Percentiles rank a stretch among this genome's conserved stretches.
These are phyloP conservation scores for Chondrilla cf. caribensis DNA, from an alignment of 37 sponge, comb jelly and placozoan species.

Conservation along the genomic window DNA sequence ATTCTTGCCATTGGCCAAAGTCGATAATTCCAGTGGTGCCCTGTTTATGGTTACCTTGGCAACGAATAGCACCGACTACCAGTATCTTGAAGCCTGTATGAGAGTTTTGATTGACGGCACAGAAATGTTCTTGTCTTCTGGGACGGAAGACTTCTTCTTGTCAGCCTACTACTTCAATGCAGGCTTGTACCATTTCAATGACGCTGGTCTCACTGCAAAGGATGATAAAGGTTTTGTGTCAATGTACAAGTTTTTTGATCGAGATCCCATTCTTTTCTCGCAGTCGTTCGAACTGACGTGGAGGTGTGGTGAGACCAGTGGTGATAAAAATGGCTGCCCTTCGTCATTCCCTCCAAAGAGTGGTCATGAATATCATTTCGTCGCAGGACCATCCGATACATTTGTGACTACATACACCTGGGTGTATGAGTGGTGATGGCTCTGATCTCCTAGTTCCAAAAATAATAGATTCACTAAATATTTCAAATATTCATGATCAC, in stretches of 20 bases:
- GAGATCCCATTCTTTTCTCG: slow-evolving; percentile 72
- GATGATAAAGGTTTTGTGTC: slow-evolving; percentile 43
- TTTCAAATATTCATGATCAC: background rate
- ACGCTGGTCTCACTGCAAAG: slow-evolving; percentile 55
- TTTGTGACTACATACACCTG: slow-evolving; percentile 64
- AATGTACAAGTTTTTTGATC: slow-evolving; percentile 83
- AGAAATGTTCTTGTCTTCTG: slow-evolving; percentile 65
- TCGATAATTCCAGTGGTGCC: slow-evolving; percentile 38
- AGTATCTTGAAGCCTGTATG: slow-evolving; percentile 68
- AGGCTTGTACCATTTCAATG: slow-evolving; percentile 50
- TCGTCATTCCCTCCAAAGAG: slow-evolving; percentile 41
- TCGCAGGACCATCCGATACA: slow-evolving; percentile 12
- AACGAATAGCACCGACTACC: slow-evolving; percentile 49
- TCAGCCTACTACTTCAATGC: slow-evolving; percentile 80
- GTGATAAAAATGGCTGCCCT: slow-evolving; percentile 53
- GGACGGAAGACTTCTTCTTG: slow-evolving; percentile 83
- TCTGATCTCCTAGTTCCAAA: too few species aligned
- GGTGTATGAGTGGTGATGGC: slow-evolving; percentile 59
- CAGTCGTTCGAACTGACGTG: slow-evolving; percentile 61
- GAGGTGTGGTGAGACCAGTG: slow-evolving; percentile 65
- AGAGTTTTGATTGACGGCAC: slow-evolving; percentile 53
- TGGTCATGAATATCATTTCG: background rate
- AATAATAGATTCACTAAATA: slow-evolving; percentile 36
- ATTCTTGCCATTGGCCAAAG: slow-evolving; percentile 56
- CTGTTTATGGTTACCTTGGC: slow-evolving; percentile 59